Evolutionary conservation across 2,888 invertebrate species (phyloP).

Genomic region (Trachelus stipa): DNA sequence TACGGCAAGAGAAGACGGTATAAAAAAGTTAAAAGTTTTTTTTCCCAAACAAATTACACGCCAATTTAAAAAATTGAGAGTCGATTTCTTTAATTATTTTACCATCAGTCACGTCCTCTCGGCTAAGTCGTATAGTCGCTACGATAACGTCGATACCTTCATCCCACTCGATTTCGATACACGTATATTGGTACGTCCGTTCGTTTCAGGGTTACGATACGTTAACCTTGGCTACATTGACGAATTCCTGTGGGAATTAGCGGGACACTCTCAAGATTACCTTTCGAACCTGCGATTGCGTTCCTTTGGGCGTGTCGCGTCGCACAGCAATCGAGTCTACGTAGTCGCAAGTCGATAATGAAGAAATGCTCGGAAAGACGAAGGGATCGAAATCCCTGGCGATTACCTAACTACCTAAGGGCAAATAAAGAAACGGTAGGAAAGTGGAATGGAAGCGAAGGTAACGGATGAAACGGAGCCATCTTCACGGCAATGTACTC

Average conservation of each 20-base stretch:
- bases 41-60: too few relatives aligned
- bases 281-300: not conserved
- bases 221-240: constrained; percentile 26
- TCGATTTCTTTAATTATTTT: not conserved
- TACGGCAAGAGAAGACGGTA: too few relatives aligned
- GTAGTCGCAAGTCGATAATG: not conserved
- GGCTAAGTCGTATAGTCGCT: not conserved
- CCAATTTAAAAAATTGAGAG: too few relatives aligned
- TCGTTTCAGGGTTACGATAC: not conserved
- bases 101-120: not conserved
- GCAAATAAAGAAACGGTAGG: not conserved
- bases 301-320: not conserved
- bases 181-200: not conserved
- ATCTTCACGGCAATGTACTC: not conserved
- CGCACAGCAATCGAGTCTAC: not conserved
- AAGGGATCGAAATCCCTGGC: not conserved
- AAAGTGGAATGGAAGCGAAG: not conserved
- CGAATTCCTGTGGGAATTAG: constrained; percentile 48
- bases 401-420: not conserved
- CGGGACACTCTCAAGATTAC: constrained; percentile 62
- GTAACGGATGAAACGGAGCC: not conserved
- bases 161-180: too few relatives aligned
- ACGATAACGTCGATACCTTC: not conserved
- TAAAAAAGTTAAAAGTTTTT: too few relatives aligned
- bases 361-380: not conserved